phyloP scores from a whole-genome alignment of 1,140 invertebrate species.

The Drosophila navojoa region DNA sequence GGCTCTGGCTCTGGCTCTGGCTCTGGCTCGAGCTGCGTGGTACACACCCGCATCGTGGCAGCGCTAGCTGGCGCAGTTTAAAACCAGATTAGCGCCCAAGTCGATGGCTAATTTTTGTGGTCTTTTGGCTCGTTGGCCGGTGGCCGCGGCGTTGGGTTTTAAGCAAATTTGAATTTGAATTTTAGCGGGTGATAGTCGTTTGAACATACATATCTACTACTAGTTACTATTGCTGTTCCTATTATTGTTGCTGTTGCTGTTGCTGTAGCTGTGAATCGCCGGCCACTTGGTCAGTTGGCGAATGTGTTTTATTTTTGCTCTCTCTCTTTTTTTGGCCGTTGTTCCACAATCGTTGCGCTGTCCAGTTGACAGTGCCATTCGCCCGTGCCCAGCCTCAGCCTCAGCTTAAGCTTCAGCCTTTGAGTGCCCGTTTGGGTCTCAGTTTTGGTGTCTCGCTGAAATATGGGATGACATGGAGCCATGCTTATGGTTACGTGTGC shows the following conservation, averaged over 20 bases:
- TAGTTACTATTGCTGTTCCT: conserved; percentile 22
- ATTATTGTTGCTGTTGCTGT: conserved; percentile 17
- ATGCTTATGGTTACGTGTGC: conserved; percentile 74
- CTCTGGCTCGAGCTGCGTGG: conserved; percentile 39
- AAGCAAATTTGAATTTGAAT: conserved; percentile 82
- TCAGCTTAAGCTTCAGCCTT: conserved; percentile 20
- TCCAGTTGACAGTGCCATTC: conserved; percentile 66
- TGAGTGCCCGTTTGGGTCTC: neutral
- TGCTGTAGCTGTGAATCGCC: conserved; percentile 11
- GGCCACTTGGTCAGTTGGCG: conserved; percentile 74
- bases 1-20: conserved; percentile 12
- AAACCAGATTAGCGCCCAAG: conserved; percentile 81
- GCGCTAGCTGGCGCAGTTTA: conserved; percentile 64
- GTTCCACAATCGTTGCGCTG: conserved; percentile 52
- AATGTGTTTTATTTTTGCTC: conserved; percentile 32
- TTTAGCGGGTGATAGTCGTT: conserved; percentile 79
- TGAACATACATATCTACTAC: conserved; percentile 44
- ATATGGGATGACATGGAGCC: conserved; percentile 78
- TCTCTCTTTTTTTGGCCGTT: conserved; percentile 3
- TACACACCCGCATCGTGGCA: conserved; percentile 79
- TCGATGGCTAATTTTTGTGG: conserved; percentile 78
- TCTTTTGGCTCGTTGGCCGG: conserved; percentile 20
- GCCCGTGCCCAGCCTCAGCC: conserved; percentile 27
- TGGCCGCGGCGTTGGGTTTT: conserved; percentile 42
- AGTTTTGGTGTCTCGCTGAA: conserved; percentile 50